Evolutionary conservation across 2,113 vertebrate genomes (phyloP).

Genomic region (Notothenia rossii): DNA sequence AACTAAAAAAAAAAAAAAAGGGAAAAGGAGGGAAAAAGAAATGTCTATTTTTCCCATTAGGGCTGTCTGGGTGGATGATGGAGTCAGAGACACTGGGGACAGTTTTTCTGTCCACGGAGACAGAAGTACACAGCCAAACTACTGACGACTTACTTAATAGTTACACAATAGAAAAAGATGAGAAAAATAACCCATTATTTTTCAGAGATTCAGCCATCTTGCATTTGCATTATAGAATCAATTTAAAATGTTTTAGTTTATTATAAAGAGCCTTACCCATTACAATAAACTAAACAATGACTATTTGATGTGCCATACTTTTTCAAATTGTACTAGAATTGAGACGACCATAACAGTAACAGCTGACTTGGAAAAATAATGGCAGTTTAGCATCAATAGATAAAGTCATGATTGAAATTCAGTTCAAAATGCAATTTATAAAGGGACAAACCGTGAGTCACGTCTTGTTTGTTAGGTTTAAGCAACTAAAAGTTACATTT

Average conservation of each 20-base stretch:
- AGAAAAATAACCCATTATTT: neutral
- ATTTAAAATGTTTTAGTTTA: too few species aligned
- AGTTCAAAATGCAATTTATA: too few species aligned
- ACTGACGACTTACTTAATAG: constrained; percentile 11
- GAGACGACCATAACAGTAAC: neutral
- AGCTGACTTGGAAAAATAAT: too few species aligned
- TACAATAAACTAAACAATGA: neutral
- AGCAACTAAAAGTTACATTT: neutral
- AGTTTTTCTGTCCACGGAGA: constrained; percentile 49
- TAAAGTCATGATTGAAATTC: neutral
- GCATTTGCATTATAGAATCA: too few species aligned
- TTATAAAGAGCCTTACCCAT: neutral
- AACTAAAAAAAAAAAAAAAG: neutral
- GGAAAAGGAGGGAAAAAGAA: constrained; percentile 12
- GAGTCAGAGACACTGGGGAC: constrained; percentile 36
- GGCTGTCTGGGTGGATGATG: constrained; percentile 38
- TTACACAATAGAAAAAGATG: neutral
- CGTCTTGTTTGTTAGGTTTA: neutral
- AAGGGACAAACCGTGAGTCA: too few species aligned
- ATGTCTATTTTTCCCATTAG: constrained; percentile 54
- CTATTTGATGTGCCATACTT: neutral
- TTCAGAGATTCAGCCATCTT: too few species aligned
- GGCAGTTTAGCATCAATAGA: neutral
- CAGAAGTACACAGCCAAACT: constrained; percentile 12
- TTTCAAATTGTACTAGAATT: neutral